Conservation (phyloP, 2,113 vertebrate species). For the Oxyruncus cristatus region DNA sequence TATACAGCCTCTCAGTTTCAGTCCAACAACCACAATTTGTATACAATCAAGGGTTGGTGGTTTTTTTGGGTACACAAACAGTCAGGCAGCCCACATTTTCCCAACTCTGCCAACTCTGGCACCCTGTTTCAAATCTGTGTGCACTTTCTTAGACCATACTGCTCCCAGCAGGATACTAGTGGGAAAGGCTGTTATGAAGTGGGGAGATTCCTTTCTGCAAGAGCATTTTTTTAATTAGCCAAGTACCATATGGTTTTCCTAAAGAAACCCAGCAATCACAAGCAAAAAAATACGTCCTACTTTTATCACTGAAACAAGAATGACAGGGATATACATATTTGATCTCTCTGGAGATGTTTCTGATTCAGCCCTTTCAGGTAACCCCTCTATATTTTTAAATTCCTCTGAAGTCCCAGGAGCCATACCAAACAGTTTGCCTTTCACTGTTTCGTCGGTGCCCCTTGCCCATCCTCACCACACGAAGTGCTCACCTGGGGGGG, state of each 20-base stretch:
- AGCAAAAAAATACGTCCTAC: not conserved
- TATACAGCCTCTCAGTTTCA: not conserved
- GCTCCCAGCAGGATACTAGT: not conserved
- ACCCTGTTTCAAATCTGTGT: not conserved
- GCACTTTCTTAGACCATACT: not conserved
- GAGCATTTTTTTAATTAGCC: not conserved
- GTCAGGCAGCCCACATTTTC: not conserved
- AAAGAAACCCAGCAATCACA: not conserved
- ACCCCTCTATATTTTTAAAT: not conserved
- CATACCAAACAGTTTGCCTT: not conserved
- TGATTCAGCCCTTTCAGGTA: not conserved
- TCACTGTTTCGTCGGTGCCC: not conserved
- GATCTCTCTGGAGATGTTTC: not conserved
- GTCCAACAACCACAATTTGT: not conserved
- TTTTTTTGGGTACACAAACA: not conserved
- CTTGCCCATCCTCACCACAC: not conserved
- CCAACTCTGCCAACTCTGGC: not conserved
- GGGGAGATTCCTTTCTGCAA: not conserved
- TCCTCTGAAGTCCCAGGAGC: not conserved
- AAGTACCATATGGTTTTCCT: not conserved
- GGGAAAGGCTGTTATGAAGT: not conserved
- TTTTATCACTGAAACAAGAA: not conserved
- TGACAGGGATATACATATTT: not conserved
- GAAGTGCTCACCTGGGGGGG: not conserved
- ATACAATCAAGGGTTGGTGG: not conserved